Percentiles rank a stretch among this genome's conserved stretches.
Evolutionary conservation across 2,888 invertebrate species (phyloP).

Genomic region (Pandemis corylana): DNA sequence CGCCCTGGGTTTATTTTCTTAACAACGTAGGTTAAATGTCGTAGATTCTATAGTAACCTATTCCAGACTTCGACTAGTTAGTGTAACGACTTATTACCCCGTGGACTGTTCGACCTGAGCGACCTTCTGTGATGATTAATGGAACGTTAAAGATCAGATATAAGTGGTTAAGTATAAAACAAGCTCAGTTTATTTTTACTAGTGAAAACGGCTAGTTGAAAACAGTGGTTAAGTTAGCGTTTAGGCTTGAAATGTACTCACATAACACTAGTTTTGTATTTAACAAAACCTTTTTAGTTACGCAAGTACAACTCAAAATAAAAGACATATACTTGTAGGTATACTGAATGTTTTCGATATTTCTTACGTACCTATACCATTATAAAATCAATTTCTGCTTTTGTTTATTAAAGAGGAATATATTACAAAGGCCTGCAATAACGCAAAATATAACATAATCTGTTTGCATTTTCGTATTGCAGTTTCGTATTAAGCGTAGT

Average conservation of each 20-base stretch:
- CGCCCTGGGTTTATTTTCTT: slow-evolving; percentile 73
- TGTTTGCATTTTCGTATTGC: slow-evolving; percentile 16
- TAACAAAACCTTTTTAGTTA: too few species aligned
- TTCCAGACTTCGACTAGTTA: slow-evolving; percentile 48
- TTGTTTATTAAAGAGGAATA: slow-evolving; percentile 9
- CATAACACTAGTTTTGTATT: too few species aligned
- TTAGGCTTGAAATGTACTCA: background rate
- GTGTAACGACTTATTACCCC: background rate
- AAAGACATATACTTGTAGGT: background rate
- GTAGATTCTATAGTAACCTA: slow-evolving; percentile 55
- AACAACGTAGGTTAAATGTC: slow-evolving; percentile 62
- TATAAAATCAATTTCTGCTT: slow-evolving; percentile 1
- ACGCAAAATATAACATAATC: slow-evolving; percentile 1
- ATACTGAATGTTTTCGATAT: background rate
- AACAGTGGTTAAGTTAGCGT: background rate
- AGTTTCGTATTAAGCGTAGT: slow-evolving; percentile 26
- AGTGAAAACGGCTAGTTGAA: background rate
- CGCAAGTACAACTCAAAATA: background rate
- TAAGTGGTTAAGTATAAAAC: background rate
- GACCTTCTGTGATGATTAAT: slow-evolving; percentile 16
- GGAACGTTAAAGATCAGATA: background rate
- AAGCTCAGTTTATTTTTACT: background rate
- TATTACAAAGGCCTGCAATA: slow-evolving; percentile 16
- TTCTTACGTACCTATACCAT: slow-evolving; percentile 13
- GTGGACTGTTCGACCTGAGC: background rate